Evolutionary conservation across 2,888 invertebrate genomes (phyloP).

Genomic region (Amiota mariae): DNA sequence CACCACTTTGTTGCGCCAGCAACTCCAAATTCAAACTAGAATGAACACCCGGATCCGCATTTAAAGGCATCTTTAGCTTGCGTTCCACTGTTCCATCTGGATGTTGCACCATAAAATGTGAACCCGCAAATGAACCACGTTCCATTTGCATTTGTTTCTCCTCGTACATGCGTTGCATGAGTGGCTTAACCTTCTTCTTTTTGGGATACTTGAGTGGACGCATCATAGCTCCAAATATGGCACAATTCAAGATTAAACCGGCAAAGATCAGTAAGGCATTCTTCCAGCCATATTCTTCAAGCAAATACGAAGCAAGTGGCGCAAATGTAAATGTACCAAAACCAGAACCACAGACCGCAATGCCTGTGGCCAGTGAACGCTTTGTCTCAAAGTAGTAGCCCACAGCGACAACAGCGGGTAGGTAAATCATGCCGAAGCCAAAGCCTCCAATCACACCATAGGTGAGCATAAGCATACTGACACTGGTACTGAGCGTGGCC

Average conservation of each 20-base stretch:
- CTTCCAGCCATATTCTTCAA: conserved; percentile 89
- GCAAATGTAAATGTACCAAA: conserved; percentile 97
- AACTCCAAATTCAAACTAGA: conserved; percentile 92
- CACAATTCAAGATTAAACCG: conserved; percentile 93
- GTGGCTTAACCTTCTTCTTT: conserved; percentile 78
- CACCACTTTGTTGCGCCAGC: conserved; percentile 78
- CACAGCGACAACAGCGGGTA: conserved; percentile 97
- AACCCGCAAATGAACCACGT: conserved; percentile 89
- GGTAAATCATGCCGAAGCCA: conserved; percentile 93
- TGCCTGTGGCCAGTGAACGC: conserved; percentile 93
- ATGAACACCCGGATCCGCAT: conserved; percentile 94
- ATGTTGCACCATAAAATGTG: conserved; percentile 89
- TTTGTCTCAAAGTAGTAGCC: conserved; percentile 98
- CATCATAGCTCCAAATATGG: conserved; percentile 83
- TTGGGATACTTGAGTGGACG: conserved; percentile 73
- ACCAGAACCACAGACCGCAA: conserved; percentile 96
- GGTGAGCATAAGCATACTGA: conserved; percentile 91
- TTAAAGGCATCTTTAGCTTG: conserved; percentile 90
- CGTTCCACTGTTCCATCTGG: conserved; percentile 94
- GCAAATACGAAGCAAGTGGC: conserved; percentile 86
- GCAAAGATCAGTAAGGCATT: conserved; percentile 92
- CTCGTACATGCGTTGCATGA: conserved; percentile 93
- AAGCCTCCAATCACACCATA: conserved; percentile 96
- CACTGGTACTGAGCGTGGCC: conserved; percentile 89
- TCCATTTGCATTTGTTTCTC: conserved; percentile 93